phyloP scores from a whole-genome alignment of 2,888 invertebrate genomes.

The Brachyopa scutellaris region DNA sequence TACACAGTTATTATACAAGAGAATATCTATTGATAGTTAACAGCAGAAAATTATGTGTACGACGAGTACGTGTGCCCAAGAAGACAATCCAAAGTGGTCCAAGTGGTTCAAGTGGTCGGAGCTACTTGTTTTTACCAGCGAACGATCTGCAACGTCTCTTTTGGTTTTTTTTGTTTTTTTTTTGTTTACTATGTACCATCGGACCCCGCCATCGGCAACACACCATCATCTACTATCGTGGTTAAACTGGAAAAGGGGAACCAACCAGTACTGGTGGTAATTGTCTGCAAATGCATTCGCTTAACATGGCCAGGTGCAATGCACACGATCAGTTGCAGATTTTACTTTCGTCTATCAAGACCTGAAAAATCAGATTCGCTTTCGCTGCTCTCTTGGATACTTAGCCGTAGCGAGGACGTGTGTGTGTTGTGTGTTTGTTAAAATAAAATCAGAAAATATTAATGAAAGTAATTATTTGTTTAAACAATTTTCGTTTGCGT shows the following conservation, averaged over 20 bases:
- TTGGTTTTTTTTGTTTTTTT: too few relatives aligned
- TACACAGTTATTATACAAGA: constrained; percentile 46
- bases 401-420: neutral
- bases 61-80: constrained; percentile 26
- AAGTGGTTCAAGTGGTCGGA: constrained; percentile 5
- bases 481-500: neutral
- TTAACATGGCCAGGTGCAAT: constrained; percentile 68
- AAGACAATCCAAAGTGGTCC: constrained; percentile 47
- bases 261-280: constrained; percentile 34
- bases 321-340: constrained; percentile 81
- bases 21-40: neutral
- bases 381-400: constrained; percentile 28
- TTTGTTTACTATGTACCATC: neutral
- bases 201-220: constrained; percentile 40
- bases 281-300: constrained; percentile 57
- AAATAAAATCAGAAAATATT: neutral
- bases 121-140: constrained; percentile 17
- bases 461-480: constrained; percentile 18
- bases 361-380: constrained; percentile 58
- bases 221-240: constrained; percentile 1
- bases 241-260: constrained; percentile 11
- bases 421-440: neutral
- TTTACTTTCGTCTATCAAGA: constrained; percentile 81
- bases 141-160: constrained; percentile 31
- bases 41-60: constrained; percentile 12